These are phyloP conservation scores for Heliconius ismenius DNA, from an alignment of 2,888 invertebrate species.

Conservation along the genomic window DNA sequence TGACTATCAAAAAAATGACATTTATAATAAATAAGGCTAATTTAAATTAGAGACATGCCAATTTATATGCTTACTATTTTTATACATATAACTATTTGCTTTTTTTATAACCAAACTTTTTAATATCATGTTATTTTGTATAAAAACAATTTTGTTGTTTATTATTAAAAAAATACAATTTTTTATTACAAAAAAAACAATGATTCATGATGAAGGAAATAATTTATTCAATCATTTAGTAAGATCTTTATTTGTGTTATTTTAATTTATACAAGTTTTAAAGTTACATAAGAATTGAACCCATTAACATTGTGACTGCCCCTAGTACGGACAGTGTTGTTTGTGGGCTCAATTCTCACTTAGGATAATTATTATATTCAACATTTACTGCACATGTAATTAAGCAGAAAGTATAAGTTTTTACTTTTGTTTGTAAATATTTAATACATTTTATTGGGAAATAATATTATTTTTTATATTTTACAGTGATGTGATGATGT, in stretches of 20 bases:
- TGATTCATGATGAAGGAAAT: too few relatives aligned
- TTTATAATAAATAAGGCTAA: not conserved
- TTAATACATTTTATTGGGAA: not conserved
- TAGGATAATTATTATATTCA: too few relatives aligned
- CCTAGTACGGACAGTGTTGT: too few relatives aligned
- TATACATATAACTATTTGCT: not conserved
- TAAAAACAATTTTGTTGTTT: not conserved
- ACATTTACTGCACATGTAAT: too few relatives aligned
- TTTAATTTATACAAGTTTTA: not conserved
- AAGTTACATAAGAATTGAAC: too few relatives aligned
- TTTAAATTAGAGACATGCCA: too few relatives aligned
- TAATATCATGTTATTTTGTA: not conserved
- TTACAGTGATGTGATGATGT: not conserved
- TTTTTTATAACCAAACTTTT: too few relatives aligned
- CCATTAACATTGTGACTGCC: too few relatives aligned
- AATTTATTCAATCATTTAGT: not conserved
- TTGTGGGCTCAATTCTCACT: too few relatives aligned
- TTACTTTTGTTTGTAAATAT: not conserved
- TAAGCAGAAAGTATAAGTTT: too few relatives aligned
- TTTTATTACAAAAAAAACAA: too few relatives aligned
- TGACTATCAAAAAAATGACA: not conserved
- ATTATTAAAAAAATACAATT: not conserved
- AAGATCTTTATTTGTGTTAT: not conserved
- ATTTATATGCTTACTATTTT: not conserved
- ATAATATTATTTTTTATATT: not conserved